Evolutionary conservation across 1,140 invertebrate genomes (phyloP), one percentile per base, ranked within the genome.

Genomic region (Drosophila equinoxialis): DNA sequence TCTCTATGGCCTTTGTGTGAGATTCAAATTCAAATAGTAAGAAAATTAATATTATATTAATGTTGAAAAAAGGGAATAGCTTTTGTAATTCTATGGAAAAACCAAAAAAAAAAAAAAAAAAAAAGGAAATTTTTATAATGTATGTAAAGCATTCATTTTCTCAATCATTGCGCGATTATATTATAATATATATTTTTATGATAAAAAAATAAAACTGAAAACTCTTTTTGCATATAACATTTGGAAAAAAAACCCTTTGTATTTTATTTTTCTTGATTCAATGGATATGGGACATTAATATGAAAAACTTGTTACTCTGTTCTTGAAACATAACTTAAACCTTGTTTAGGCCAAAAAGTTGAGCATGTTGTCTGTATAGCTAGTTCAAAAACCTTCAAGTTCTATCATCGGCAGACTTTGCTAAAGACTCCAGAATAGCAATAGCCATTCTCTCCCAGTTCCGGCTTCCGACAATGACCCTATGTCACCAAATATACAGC

Each of bases 171-270:
- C 17, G 45, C 45, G 45, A 51, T 51, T 51, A 51, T 51, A 6
- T 30, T 6, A 30, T 30, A 30, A 30, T 6, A 10, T 51, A 51
- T 51, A 51, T 51, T 51, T 51, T 83, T 84, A 77, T 80, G 77
- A 84, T 59, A 68, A 89, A 87, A 89, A 87, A 87, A 87, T 87
- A 87, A 87, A 87, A 60, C 51, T 33, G 45, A 83, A 71, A 41
- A 68, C 78, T 62, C 77, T 71, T 77, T 86, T 86, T 83, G 79
- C 84, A 89, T 62, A 73, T 71, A 78, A 79, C 33, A 71, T 75
- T 67, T 75, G 8, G 11, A 37, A 6, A 30, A 30, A 66, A 62
- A 70, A 60, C 70, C 11, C 23, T 11, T 51, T 65, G 10, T 8
- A 11, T 39, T 39, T 39, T 0, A 3, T 11, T 39, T 13, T 39